Evolutionary conservation across 2,797 vertebrate genomes (phyloP).

Genomic region (Psittacula echo): DNA sequence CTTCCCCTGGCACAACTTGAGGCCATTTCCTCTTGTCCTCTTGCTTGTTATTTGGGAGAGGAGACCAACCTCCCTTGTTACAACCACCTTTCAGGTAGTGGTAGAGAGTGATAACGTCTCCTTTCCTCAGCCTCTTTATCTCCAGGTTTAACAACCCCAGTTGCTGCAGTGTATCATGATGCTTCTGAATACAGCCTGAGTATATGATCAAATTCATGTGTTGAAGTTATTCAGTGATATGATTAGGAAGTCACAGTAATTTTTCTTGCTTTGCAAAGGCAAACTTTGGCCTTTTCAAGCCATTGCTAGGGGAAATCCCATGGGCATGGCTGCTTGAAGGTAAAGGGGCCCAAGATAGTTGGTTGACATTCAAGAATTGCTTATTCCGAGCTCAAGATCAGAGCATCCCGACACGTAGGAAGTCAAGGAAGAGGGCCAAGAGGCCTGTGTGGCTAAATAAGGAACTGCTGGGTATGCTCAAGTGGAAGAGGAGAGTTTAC

Average conservation of each 20-base stretch:
- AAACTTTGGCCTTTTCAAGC: no score
- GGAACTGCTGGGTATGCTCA: no score
- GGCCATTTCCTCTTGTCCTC: not conserved
- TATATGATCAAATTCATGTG: not conserved
- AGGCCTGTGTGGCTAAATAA: no score
- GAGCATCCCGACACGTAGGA: no score
- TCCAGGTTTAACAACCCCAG: not conserved
- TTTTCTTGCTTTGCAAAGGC: not conserved
- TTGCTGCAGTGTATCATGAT: not conserved
- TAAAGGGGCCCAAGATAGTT: no score
- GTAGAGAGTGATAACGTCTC: not conserved
- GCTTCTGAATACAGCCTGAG: not conserved
- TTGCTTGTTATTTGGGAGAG: not conserved
- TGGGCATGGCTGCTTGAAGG: no score
- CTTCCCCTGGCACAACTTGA: not conserved
- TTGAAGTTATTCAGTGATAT: not conserved
- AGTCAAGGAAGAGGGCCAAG: no score
- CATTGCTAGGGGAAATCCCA: no score
- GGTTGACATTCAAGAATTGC: no score
- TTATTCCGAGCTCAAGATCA: no score
- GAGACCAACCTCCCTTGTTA: not conserved
- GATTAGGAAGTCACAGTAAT: not conserved
- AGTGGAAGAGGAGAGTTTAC: no score
- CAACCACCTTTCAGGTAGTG: not conserved
- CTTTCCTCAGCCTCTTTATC: not conserved